phyloP scores from a whole-genome alignment of 2,888 invertebrate species.

The Andrena fulva region DNA sequence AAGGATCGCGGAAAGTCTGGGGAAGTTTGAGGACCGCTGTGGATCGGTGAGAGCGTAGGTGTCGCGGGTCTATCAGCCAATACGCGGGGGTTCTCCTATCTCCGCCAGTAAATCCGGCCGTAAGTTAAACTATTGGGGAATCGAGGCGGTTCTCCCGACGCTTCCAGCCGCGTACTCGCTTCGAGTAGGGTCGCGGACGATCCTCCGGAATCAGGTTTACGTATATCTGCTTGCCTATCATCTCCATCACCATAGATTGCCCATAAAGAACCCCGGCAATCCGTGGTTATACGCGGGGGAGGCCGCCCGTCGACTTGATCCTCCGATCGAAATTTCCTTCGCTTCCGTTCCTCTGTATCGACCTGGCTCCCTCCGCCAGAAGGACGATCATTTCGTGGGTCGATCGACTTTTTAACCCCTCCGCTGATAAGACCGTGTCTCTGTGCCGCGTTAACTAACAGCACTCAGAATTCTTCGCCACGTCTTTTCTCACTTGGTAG shows the following conservation, averaged over 20 bases:
- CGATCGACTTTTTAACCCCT: slow-evolving; percentile 24
- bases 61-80: slow-evolving; percentile 81
- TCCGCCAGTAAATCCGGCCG: slow-evolving; percentile 84
- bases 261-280: slow-evolving; percentile 84
- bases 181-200: slow-evolving; percentile 75
- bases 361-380: background rate
- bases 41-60: slow-evolving; percentile 74
- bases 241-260: slow-evolving; percentile 85
- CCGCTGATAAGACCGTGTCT: slow-evolving; percentile 3
- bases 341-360: slow-evolving; percentile 61
- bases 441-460: slow-evolving; percentile 7
- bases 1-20: slow-evolving; percentile 9
- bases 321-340: slow-evolving; percentile 73
- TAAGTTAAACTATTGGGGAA: slow-evolving; percentile 85
- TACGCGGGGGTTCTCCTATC: slow-evolving; percentile 80
- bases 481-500: background rate
- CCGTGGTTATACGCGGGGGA: slow-evolving; percentile 83
- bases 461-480: background rate
- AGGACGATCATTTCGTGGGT: slow-evolving; percentile 31
- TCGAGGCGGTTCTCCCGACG: slow-evolving; percentile 76
- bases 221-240: slow-evolving; percentile 84
- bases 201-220: slow-evolving; percentile 84
- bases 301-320: slow-evolving; percentile 67
- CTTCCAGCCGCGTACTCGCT: slow-evolving; percentile 65
- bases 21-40: slow-evolving; percentile 78